phyloP scores from a whole-genome alignment of 2,797 vertebrate species.

The Dromococcyx pavoninus region DNA sequence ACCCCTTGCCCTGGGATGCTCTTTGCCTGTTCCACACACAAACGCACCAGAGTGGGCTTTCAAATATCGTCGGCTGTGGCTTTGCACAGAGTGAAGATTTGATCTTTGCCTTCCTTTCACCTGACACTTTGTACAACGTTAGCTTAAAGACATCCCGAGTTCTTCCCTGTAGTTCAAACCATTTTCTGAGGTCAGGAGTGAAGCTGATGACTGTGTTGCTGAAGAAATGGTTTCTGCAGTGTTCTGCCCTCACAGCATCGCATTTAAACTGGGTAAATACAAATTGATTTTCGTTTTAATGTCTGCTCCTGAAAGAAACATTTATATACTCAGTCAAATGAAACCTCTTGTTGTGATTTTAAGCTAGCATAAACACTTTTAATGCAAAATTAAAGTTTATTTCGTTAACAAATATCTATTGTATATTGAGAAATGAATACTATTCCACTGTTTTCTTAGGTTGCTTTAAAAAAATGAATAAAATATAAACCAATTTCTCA shows the following conservation, averaged over 20 bases:
- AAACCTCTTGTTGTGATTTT: too few relatives aligned
- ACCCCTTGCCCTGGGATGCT: neutral
- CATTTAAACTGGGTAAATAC: neutral
- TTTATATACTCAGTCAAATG: too few relatives aligned
- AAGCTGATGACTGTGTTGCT: neutral
- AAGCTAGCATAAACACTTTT: too few relatives aligned
- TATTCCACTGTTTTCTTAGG: too few relatives aligned
- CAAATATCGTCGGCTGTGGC: neutral
- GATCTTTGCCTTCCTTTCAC: neutral
- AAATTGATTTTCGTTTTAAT: neutral
- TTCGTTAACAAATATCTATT: too few relatives aligned
- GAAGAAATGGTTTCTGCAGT: neutral
- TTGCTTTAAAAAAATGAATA: too few relatives aligned
- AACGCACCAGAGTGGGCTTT: neutral
- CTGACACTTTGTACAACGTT: neutral
- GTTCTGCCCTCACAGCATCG: neutral
- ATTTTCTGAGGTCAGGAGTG: neutral
- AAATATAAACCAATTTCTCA: too few relatives aligned
- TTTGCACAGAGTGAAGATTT: neutral
- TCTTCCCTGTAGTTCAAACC: neutral
- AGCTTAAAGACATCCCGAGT: neutral
- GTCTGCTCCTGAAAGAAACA: too few relatives aligned
- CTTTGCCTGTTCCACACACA: neutral
- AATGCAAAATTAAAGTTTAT: too few relatives aligned
- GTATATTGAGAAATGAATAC: too few relatives aligned